phyloP scores from a whole-genome alignment of 2,888 invertebrate genomes.

The Hylaea fasciaria region DNA sequence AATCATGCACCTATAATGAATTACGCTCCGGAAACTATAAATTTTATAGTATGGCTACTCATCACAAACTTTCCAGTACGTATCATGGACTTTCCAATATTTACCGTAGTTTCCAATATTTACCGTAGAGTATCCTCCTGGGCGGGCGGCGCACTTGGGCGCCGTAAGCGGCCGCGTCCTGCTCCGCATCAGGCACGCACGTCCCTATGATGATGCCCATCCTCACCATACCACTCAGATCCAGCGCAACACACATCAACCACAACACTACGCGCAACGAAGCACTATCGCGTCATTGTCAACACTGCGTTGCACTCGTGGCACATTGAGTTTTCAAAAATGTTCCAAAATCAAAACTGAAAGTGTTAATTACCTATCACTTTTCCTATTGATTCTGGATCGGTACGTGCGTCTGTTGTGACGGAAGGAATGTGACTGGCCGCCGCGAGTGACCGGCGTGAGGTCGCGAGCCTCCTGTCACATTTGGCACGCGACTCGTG shows the following conservation, averaged over 20 bases:
- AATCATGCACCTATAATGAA: too few species aligned
- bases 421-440: conserved; percentile 40
- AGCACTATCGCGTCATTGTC: conserved; percentile 48
- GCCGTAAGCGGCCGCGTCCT: conserved; percentile 80
- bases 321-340: background rate
- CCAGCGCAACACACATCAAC: conserved; percentile 42
- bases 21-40: too few species aligned
- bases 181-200: conserved; percentile 88
- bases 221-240: conserved; percentile 59
- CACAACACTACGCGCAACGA: conserved; percentile 30
- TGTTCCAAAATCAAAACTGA: conserved; percentile 14
- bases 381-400: conserved; percentile 23
- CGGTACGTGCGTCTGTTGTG: conserved; percentile 29
- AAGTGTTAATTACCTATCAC: conserved; percentile 13
- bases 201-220: conserved; percentile 91
- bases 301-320: conserved; percentile 10
- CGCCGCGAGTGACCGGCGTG: conserved; percentile 30
- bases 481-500: conserved; percentile 52
- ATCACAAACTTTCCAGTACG: too few species aligned
- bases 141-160: conserved; percentile 73
- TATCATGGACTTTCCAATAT: too few species aligned
- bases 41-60: too few species aligned
- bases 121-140: conserved; percentile 79
- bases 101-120: conserved; percentile 10
- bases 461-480: conserved; percentile 34